These are phyloP conservation scores for Diogma glabrata DNA, from an alignment of 2,888 invertebrate genomes.

Conservation along the genomic window DNA sequence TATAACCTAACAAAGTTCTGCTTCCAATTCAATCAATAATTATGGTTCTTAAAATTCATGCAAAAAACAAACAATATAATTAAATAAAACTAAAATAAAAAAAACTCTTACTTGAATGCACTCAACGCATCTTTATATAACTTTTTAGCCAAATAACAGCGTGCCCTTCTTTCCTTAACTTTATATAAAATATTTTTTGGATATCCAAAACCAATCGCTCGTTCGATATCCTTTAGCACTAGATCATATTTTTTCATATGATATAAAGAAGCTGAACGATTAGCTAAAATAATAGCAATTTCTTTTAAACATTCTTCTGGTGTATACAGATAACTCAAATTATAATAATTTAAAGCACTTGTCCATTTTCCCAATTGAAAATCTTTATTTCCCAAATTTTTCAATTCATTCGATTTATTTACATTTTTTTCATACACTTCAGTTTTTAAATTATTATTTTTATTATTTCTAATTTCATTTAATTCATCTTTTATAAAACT, in stretches of 20 bases:
- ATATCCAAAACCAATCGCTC: conserved; percentile 53
- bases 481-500: conserved; percentile 36
- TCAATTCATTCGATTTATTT: conserved; percentile 48
- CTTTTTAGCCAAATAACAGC: conserved; percentile 55
- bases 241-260: conserved; percentile 56
- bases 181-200: conserved; percentile 64
- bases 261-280: conserved; percentile 69
- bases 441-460: conserved; percentile 30
- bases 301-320: conserved; percentile 53
- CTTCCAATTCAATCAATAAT: background rate
- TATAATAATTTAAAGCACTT: conserved; percentile 57
- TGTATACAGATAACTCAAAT: conserved; percentile 51
- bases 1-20: background rate
- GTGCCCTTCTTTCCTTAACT: conserved; percentile 59
- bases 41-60: background rate
- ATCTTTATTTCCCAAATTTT: conserved; percentile 58
- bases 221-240: conserved; percentile 57
- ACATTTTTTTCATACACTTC: conserved; percentile 40
- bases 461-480: conserved; percentile 3
- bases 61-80: no score
- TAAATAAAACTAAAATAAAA: background rate
- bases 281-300: conserved; percentile 58
- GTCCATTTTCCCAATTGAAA: conserved; percentile 60
- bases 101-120: conserved; percentile 42
- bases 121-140: conserved; percentile 50